These are phyloP conservation scores for Norana najaformis DNA, from an alignment of 2,888 invertebrate species.

Conservation along the genomic window DNA sequence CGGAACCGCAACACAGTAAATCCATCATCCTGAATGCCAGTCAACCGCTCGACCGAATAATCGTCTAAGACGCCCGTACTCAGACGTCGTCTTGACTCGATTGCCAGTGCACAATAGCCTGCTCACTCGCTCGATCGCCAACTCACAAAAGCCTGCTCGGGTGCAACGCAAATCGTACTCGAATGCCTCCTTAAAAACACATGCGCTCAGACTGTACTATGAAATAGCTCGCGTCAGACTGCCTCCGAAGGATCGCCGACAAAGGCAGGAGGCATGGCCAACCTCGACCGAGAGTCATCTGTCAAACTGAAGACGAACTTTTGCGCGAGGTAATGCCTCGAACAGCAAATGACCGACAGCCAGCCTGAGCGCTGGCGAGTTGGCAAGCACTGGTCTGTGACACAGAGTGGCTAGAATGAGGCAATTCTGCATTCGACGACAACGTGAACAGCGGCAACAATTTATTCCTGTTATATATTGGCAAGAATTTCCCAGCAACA, in stretches of 20 bases:
- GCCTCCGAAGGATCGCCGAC: no score
- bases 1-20: constrained; percentile 31
- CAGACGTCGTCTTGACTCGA: neutral
- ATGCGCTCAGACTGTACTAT: no score
- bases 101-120: constrained; percentile 3
- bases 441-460: neutral
- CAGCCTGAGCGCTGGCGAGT: neutral
- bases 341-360: neutral
- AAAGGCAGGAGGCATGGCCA: neutral
- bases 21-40: constrained; percentile 27
- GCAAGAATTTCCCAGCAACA: no score
- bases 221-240: neutral
- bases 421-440: neutral
- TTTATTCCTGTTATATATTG: neutral
- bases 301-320: neutral
- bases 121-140: neutral
- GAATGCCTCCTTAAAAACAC: neutral
- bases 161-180: constrained; percentile 3
- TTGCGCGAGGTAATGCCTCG: neutral
- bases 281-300: neutral
- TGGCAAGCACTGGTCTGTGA: neutral
- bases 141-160: neutral
- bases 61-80: neutral
- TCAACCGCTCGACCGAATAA: constrained; percentile 13
- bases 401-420: neutral